These are phyloP conservation scores for Dromas ardeola DNA, from an alignment of 2,113 vertebrate genomes.

Conservation along the genomic window DNA sequence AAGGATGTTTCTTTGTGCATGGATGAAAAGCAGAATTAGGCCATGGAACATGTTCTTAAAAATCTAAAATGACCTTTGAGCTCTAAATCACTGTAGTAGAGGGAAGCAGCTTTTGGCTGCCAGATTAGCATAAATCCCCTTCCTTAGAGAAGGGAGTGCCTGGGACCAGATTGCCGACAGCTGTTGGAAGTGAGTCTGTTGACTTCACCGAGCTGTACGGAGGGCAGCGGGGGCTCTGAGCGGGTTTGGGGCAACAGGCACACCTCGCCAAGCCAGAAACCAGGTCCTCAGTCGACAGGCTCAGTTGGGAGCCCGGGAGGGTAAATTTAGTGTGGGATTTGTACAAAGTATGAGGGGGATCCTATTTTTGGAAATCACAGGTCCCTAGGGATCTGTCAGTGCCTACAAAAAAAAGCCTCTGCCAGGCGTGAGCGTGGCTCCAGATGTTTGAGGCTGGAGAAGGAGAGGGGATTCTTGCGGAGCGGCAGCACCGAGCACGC, in stretches of 20 bases:
- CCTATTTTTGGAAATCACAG: not conserved
- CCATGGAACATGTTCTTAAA: slow-evolving; percentile 15
- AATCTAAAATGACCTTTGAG: slow-evolving; percentile 16
- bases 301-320: not conserved
- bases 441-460: slow-evolving; percentile 24
- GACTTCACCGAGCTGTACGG: not conserved
- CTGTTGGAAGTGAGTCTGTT: slow-evolving; percentile 2
- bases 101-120: slow-evolving; percentile 21
- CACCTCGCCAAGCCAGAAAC: not conserved
- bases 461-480: not conserved
- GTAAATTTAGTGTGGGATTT: not conserved
- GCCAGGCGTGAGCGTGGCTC: not conserved
- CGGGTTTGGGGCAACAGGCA: not conserved
- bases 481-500: not conserved
- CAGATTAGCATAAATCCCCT: not conserved
- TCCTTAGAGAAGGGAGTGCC: slow-evolving; percentile 15
- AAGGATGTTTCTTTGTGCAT: not conserved
- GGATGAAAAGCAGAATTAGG: slow-evolving; percentile 28
- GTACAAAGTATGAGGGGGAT: not conserved
- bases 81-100: not conserved
- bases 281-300: not conserved
- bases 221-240: not conserved
- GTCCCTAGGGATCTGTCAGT: not conserved
- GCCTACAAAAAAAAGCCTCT: not conserved
- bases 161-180: slow-evolving; percentile 35